These are phyloP conservation scores for Brachionus rubens DNA, from an alignment of 1,140 invertebrate species.

Conservation along the genomic window DNA sequence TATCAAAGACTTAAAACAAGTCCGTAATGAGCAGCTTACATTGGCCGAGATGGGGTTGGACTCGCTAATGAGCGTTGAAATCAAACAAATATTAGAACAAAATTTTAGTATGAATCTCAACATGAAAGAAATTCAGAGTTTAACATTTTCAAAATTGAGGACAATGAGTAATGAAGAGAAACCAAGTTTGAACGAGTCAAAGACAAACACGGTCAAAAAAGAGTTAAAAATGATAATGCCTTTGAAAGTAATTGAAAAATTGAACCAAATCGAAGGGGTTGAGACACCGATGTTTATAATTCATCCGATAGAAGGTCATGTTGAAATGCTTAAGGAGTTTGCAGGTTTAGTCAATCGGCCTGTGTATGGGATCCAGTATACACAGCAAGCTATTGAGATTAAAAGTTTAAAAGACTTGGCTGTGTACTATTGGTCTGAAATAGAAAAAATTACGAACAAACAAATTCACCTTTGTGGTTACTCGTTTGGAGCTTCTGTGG, in stretches of 20 bases:
- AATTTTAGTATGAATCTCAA: conserved; percentile 69
- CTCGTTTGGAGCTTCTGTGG: conserved; percentile 85
- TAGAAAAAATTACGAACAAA: conserved; percentile 67
- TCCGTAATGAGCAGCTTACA: conserved; percentile 68
- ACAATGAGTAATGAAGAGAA: conserved; percentile 66
- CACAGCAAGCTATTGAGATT: conserved; percentile 68
- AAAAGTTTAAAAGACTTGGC: conserved; percentile 72
- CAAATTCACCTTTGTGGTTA: conserved; percentile 82
- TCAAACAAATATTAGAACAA: conserved; percentile 89
- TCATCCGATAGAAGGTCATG: conserved; percentile 87
- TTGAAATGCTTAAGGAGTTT: conserved; percentile 68
- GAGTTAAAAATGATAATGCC: conserved; percentile 62
- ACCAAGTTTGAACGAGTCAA: conserved; percentile 50
- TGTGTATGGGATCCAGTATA: conserved; percentile 86
- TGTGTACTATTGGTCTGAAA: conserved; percentile 66
- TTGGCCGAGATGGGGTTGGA: conserved; percentile 92
- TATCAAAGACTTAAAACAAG: conserved; percentile 75
- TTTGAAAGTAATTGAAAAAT: conserved; percentile 57
- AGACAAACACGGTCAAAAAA: conserved; percentile 51
- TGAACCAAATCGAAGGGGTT: conserved; percentile 59
- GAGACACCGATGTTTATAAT: conserved; percentile 69
- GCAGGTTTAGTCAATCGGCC: conserved; percentile 70
- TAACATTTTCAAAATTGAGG: conserved; percentile 83
- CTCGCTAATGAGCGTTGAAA: conserved; percentile 94
- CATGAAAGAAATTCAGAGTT: conserved; percentile 62